phyloP scores from a whole-genome alignment of 35 echinoderm and acorn worm species.

The Amphiura filiformis region DNA sequence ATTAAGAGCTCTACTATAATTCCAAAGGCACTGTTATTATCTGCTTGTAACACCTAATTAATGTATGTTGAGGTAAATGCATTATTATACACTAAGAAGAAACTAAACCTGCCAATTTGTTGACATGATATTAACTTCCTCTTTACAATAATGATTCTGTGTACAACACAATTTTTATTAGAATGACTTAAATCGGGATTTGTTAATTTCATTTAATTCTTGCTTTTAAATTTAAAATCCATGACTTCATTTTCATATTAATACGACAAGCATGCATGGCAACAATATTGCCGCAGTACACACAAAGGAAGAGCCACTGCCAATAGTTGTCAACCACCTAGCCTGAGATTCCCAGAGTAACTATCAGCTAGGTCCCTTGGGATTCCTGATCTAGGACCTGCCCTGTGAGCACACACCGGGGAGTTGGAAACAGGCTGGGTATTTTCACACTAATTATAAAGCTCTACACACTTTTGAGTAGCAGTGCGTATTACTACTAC shows the following conservation, averaged over 20 bases:
- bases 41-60: too few relatives aligned
- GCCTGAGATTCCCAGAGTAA: background rate
- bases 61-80: too few relatives aligned
- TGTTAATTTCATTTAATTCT: too few relatives aligned
- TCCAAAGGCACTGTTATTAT: too few relatives aligned
- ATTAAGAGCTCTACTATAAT: too few relatives aligned
- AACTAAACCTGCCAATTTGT: too few relatives aligned
- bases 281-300: conserved; percentile 2
- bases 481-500: background rate
- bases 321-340: conserved; percentile 3
- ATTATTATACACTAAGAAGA: too few relatives aligned
- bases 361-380: background rate
- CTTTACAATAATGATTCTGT: too few relatives aligned
- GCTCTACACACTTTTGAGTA: conserved; percentile 2
- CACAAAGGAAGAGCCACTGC: conserved; percentile 1
- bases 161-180: too few relatives aligned
- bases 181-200: too few relatives aligned
- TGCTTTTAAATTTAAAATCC: background rate
- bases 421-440: background rate
- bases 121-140: too few relatives aligned
- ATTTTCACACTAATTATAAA: background rate
- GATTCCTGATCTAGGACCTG: background rate
- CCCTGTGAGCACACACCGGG: background rate
- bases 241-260: background rate
- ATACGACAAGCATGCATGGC: background rate